Conservation (phyloP, 2,113 vertebrate genomes). For the Osmerus mordax region DNA sequence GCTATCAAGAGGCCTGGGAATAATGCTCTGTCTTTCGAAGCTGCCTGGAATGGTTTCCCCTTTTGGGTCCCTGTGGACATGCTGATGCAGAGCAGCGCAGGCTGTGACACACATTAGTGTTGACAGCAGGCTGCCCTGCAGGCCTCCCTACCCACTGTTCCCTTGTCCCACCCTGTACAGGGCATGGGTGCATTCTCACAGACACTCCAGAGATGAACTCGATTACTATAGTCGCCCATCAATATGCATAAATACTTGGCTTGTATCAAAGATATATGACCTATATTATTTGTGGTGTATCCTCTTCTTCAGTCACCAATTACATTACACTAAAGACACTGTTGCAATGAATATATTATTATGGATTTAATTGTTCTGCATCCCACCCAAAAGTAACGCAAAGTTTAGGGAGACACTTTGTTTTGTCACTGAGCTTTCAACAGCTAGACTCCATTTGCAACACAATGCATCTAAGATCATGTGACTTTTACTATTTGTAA, state of each 20-base stretch:
- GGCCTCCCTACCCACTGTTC: constrained; percentile 45
- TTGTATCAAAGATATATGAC: no score
- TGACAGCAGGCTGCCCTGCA: constrained; percentile 64
- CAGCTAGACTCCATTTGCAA: no score
- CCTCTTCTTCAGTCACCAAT: no score
- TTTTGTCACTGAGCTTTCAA: no score
- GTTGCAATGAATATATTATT: no score
- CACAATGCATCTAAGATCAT: no score
- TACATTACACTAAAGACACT: no score
- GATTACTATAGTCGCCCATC: constrained; percentile 26
- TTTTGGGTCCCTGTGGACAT: constrained; percentile 22
- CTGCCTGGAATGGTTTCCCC: constrained; percentile 14
- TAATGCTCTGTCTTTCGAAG: not conserved
- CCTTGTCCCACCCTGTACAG: constrained; percentile 32
- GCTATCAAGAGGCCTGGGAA: constrained; percentile 11
- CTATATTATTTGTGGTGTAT: no score
- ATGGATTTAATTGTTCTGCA: no score
- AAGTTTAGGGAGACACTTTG: no score
- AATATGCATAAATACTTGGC: not conserved
- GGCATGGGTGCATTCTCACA: constrained; percentile 48
- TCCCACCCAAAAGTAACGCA: no score
- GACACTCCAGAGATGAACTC: constrained; percentile 51
- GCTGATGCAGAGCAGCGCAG: constrained; percentile 24
- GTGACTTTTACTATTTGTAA: no score
- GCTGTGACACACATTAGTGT: constrained; percentile 61